These are phyloP conservation scores for Ptilodon capucinus DNA, from an alignment of 2,888 invertebrate genomes.

Conservation along the genomic window DNA sequence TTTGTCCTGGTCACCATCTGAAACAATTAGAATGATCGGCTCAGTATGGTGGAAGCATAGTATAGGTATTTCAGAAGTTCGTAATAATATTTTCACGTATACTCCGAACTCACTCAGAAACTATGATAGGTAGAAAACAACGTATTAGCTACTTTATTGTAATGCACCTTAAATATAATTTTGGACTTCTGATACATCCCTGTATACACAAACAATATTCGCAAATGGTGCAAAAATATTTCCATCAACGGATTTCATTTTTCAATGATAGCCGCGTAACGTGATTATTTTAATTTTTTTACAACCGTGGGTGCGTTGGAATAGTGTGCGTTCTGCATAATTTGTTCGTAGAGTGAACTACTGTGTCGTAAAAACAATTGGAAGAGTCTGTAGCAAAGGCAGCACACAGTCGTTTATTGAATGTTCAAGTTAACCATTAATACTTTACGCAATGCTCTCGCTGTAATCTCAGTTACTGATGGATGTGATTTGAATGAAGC, in stretches of 20 bases:
- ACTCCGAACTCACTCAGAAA: too few species aligned
- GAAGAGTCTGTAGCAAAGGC: constrained; percentile 34
- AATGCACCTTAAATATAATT: too few species aligned
- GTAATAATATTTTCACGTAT: too few species aligned
- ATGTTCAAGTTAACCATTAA: constrained; percentile 69
- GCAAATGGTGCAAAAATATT: neutral
- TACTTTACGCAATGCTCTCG: constrained; percentile 68
- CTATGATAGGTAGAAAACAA: too few species aligned
- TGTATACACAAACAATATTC: constrained; percentile 6
- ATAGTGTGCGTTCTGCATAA: constrained; percentile 17
- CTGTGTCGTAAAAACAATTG: constrained; percentile 59
- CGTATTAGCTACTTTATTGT: too few species aligned
- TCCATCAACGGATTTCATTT: neutral
- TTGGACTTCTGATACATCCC: too few species aligned
- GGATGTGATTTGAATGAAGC: constrained; percentile 43
- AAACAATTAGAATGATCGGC: constrained; percentile 57
- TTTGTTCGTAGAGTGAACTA: constrained; percentile 32
- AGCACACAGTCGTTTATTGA: too few species aligned
- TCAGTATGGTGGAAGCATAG: constrained; percentile 4
- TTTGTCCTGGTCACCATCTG: constrained; percentile 99
- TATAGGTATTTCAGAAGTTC: too few species aligned
- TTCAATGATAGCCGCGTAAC: constrained; percentile 11
- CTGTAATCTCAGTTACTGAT: constrained; percentile 54
- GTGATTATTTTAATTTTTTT: constrained; percentile 13
- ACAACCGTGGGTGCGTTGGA: constrained; percentile 5